Evolutionary conservation across 2,888 invertebrate genomes (phyloP).

Genomic region (Ashinkailepas kermadecensis): DNA sequence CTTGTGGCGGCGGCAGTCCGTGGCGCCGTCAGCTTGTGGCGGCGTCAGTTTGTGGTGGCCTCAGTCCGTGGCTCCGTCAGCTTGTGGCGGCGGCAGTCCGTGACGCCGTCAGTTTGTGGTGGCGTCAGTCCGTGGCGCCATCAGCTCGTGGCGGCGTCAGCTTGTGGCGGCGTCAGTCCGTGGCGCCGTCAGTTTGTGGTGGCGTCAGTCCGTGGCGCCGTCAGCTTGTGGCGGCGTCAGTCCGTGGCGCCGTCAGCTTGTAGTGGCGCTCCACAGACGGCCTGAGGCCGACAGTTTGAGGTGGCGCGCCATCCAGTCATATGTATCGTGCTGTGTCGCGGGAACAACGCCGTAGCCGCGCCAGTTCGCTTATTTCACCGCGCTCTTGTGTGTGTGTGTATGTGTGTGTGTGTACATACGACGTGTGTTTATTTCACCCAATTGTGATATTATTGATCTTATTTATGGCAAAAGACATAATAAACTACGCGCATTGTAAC

Average conservation of each 20-base stretch:
- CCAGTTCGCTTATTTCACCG: background rate
- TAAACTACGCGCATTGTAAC: background rate
- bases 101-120: no score
- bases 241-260: no score
- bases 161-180: no score
- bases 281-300: no score
- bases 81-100: no score
- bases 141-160: background rate
- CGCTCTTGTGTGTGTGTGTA: background rate
- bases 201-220: background rate
- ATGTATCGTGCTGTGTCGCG: background rate
- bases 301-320: background rate
- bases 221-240: background rate
- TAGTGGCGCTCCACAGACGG: no score
- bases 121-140: no score
- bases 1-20: no score
- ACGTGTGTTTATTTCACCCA: slow-evolving; percentile 17
- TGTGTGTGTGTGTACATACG: background rate
- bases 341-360: background rate
- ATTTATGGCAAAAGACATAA: slow-evolving; percentile 21
- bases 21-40: no score
- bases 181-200: no score
- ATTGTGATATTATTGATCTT: slow-evolving; percentile 22
- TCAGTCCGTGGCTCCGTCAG: no score
- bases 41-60: no score